A percentile compares a stretch with the other conserved stretches of the same genome.
phyloP scores from a whole-genome alignment of 2,888 invertebrate genomes.

The Lucinisca nassula region DNA sequence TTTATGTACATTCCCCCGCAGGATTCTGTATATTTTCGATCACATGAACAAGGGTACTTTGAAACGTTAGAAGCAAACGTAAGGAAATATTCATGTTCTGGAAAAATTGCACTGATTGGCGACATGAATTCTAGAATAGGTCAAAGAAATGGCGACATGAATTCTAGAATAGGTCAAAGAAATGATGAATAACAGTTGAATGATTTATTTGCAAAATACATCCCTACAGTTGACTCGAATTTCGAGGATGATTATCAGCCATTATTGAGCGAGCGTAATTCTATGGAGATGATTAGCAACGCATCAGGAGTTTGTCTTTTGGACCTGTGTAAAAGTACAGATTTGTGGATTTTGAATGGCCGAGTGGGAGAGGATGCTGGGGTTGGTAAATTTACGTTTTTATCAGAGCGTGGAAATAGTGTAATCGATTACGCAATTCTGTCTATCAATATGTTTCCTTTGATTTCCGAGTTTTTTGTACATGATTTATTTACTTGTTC shows the following conservation, averaged over 20 bases:
- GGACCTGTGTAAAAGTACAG: not conserved
- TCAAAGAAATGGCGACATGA: too few relatives aligned
- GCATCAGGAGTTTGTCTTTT: not conserved
- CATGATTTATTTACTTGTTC: too few relatives aligned
- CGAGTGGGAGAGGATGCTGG: not conserved
- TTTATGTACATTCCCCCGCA: conserved; percentile 4
- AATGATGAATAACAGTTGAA: not conserved
- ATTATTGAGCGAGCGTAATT: not conserved
- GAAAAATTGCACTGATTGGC: not conserved
- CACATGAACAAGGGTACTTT: not conserved
- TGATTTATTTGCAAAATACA: too few relatives aligned
- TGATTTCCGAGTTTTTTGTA: too few relatives aligned
- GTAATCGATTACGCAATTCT: too few relatives aligned
- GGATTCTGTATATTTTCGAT: not conserved
- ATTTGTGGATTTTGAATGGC: conserved; percentile 2
- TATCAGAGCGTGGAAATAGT: too few relatives aligned
- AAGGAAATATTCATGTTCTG: not conserved
- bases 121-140: not conserved
- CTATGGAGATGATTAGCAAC: not conserved
- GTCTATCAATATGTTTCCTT: too few relatives aligned
- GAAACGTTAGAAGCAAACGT: not conserved
- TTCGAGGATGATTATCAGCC: not conserved
- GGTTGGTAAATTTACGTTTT: not conserved
- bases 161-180: too few relatives aligned
- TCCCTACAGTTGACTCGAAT: not conserved